Percentiles rank a stretch among this genome's conserved stretches.
Conservation (phyloP, 2,888 invertebrate species). For the Drosophila emarginata region DNA sequence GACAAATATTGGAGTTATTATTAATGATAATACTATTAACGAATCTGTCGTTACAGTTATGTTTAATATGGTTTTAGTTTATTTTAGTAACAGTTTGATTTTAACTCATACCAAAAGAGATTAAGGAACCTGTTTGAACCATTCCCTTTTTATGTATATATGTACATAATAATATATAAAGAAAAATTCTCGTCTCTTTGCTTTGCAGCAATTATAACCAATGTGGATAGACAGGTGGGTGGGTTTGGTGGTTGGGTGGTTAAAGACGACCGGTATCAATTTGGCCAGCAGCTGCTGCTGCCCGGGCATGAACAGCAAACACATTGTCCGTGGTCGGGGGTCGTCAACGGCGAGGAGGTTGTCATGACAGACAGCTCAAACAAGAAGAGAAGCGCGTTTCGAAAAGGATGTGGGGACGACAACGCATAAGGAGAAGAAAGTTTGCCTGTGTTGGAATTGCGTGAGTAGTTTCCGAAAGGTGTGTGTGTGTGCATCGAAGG, state of each 20-base stretch:
- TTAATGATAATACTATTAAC: too few species aligned
- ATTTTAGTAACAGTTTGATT: too few species aligned
- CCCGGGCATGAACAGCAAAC: slow-evolving; percentile 41
- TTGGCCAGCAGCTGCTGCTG: slow-evolving; percentile 5
- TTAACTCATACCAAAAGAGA: too few species aligned
- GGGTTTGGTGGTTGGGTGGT: slow-evolving; percentile 1
- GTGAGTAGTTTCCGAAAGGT: background rate
- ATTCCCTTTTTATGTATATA: too few species aligned
- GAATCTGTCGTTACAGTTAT: too few species aligned
- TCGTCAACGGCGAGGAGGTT: background rate
- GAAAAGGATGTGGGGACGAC: background rate
- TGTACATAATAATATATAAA: too few species aligned
- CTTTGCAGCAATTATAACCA: background rate
- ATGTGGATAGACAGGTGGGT: background rate
- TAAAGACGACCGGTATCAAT: slow-evolving; percentile 10
- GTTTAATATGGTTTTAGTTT: too few species aligned
- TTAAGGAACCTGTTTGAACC: too few species aligned
- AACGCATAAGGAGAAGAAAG: background rate
- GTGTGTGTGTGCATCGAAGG: too few species aligned
- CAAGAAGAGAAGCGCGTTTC: background rate
- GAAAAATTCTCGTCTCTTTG: too few species aligned
- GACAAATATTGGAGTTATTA: too few species aligned
- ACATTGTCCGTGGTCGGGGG: slow-evolving; percentile 67
- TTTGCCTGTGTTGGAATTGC: slow-evolving; percentile 2
- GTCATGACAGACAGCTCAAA: slow-evolving; percentile 2